A percentile compares a stretch with the other conserved stretches of the same genome.
Conservation (phyloP, 2,888 invertebrate genomes). For the Lasius platythorax region DNA sequence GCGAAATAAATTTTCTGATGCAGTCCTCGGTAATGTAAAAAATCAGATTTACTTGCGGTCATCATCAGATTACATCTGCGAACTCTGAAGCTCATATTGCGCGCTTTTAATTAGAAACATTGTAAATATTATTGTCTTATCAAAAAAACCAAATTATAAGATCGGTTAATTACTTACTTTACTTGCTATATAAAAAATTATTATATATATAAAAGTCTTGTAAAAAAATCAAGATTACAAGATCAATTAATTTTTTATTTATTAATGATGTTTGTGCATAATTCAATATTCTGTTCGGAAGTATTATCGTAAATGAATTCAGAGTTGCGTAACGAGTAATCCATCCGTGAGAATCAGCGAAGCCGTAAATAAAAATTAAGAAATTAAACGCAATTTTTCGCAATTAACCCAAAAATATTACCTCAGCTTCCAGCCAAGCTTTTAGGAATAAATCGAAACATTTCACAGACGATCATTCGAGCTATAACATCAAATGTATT, state of each 20-base stretch:
- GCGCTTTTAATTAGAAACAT: no score
- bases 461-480: not conserved
- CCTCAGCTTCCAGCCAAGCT: not conserved
- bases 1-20: not conserved
- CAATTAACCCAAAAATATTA: not conserved
- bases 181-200: not conserved
- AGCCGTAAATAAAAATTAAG: not conserved
- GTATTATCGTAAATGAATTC: not conserved
- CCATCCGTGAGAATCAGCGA: not conserved
- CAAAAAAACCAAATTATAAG: no score
- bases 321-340: not conserved
- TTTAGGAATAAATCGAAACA: not conserved
- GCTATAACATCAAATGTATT: not conserved
- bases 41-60: no score
- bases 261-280: not conserved
- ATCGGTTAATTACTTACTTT: no score
- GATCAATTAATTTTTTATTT: not conserved
- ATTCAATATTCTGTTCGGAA: not conserved
- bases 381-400: not conserved
- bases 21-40: not conserved
- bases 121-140: no score
- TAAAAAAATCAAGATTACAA: not conserved
- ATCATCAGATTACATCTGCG: not conserved
- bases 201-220: not conserved
- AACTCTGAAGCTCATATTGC: not conserved